Percentiles rank a stretch among this genome's conserved stretches.
These are phyloP conservation scores for Pyrocephalus nanus DNA, from an alignment of 2,797 vertebrate species.

Conservation along the genomic window DNA sequence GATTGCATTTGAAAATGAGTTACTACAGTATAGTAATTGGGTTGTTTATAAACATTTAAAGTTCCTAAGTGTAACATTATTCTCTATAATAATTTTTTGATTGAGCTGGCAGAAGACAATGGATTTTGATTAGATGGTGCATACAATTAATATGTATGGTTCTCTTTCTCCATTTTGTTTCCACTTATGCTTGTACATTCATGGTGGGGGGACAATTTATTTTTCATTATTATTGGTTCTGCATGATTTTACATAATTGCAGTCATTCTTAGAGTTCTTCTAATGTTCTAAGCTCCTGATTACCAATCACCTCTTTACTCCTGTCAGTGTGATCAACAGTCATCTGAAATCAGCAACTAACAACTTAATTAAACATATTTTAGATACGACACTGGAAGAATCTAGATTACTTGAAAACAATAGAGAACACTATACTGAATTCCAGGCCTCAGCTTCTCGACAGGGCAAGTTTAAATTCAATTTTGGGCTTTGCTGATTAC, in stretches of 20 bases:
- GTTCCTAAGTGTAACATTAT: conserved; percentile 56
- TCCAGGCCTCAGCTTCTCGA: background rate
- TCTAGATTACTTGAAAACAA: background rate
- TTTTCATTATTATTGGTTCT: conserved; percentile 42
- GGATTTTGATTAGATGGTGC: conserved; percentile 55
- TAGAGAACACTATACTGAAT: background rate
- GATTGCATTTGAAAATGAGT: conserved; percentile 39
- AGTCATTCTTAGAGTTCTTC: conserved; percentile 22
- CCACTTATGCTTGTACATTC: background rate
- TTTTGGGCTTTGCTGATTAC: background rate
- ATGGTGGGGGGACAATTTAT: background rate
- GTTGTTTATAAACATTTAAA: conserved; percentile 69
- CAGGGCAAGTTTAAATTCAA: background rate
- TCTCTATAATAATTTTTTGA: conserved; percentile 63
- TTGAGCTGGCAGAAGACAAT: conserved; percentile 62
- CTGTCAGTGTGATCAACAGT: background rate
- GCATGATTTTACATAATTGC: conserved; percentile 21
- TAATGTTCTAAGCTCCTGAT: background rate
- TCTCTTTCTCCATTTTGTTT: conserved; percentile 32
- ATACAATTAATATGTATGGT: conserved; percentile 41
- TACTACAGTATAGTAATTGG: conserved; percentile 25
- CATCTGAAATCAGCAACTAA: conserved; percentile 1
- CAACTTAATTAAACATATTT: conserved; percentile 9
- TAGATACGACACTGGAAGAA: background rate
- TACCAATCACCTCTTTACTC: background rate